Evolutionary conservation across 2,797 vertebrate genomes (phyloP).

Genomic region (Jordanella pulchra): DNA sequence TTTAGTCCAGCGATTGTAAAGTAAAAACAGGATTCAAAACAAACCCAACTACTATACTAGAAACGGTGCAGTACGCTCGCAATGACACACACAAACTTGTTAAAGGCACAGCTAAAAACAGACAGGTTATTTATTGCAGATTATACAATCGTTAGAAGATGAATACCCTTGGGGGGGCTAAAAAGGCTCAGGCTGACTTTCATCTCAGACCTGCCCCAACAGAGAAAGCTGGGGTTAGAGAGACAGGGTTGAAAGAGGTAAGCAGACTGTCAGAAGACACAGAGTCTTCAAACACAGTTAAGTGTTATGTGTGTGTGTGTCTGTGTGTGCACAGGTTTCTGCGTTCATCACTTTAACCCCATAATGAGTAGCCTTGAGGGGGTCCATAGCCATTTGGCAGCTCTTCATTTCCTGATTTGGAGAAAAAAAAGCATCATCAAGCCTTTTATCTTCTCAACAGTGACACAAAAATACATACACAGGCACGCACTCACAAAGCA

Average conservation of each 20-base stretch:
- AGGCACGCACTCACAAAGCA: slow-evolving; percentile 76
- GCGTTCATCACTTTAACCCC: slow-evolving; percentile 83
- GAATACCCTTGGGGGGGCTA: slow-evolving; percentile 83
- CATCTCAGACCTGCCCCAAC: slow-evolving; percentile 91
- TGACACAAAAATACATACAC: slow-evolving; percentile 67
- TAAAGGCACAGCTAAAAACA: slow-evolving; percentile 86
- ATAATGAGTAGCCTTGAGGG: slow-evolving; percentile 89
- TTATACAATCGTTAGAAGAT: slow-evolving; percentile 87
- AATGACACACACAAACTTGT: slow-evolving; percentile 38
- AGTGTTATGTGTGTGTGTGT: slow-evolving; percentile 74
- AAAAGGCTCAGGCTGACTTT: slow-evolving; percentile 88
- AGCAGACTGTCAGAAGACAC: slow-evolving; percentile 86
- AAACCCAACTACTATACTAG: slow-evolving; percentile 1
- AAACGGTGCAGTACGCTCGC: background rate
- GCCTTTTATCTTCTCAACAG: slow-evolving; percentile 66
- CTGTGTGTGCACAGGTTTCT: slow-evolving; percentile 69
- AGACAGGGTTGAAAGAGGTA: slow-evolving; percentile 80
- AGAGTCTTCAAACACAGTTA: slow-evolving; percentile 83
- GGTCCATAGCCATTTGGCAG: slow-evolving; percentile 86
- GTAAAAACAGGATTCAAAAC: slow-evolving; percentile 3
- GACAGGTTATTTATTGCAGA: slow-evolving; percentile 85
- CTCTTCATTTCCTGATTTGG: slow-evolving; percentile 86
- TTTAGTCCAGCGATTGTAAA: slow-evolving; percentile 8
- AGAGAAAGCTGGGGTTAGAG: slow-evolving; percentile 83
- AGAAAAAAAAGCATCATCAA: slow-evolving; percentile 47